Evolutionary conservation across 2,888 invertebrate genomes (phyloP).

Genomic region (Heteropelma amictum): DNA sequence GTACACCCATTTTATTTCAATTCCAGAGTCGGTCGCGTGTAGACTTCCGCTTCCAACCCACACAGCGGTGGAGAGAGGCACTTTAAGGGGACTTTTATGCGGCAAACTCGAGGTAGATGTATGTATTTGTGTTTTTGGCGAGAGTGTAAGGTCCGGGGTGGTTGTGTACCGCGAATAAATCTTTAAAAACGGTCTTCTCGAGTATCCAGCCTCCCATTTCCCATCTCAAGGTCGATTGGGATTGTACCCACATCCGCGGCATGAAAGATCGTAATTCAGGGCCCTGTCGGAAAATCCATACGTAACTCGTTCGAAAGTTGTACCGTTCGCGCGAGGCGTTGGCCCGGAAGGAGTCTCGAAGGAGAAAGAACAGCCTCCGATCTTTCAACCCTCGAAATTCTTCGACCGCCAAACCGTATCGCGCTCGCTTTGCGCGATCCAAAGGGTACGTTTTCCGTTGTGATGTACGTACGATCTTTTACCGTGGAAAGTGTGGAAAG

Average conservation of each 20-base stretch:
- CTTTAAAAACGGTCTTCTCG: slow-evolving; percentile 72
- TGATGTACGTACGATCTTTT: neutral
- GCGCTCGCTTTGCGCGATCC: slow-evolving; percentile 41
- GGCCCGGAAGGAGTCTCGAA: slow-evolving; percentile 17
- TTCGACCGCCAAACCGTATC: slow-evolving; percentile 23
- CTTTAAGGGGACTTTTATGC: too few relatives aligned
- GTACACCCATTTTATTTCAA: slow-evolving; percentile 46
- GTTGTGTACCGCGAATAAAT: slow-evolving; percentile 68
- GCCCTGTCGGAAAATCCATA: slow-evolving; percentile 76
- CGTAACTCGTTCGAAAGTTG: slow-evolving; percentile 69
- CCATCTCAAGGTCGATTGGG: neutral
- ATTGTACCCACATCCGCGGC: slow-evolving; percentile 34
- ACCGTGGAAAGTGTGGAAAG: neutral
- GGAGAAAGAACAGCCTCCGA: slow-evolving; percentile 3
- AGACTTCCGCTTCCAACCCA: slow-evolving; percentile 20
- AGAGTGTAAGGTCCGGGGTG: slow-evolving; percentile 41
- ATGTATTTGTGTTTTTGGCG: too few relatives aligned
- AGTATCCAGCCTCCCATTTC: slow-evolving; percentile 18
- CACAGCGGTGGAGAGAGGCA: neutral
- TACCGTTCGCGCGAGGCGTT: slow-evolving; percentile 73
- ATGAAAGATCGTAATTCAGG: slow-evolving; percentile 71
- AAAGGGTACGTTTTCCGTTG: slow-evolving; percentile 41
- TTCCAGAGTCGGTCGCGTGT: slow-evolving; percentile 19
- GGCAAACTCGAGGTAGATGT: slow-evolving; percentile 13
- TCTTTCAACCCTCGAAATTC: neutral